Evolutionary conservation across 2,888 invertebrate species (phyloP), one percentile per base, ranked within the genome.

Genomic region (Suillia variegata): DNA sequence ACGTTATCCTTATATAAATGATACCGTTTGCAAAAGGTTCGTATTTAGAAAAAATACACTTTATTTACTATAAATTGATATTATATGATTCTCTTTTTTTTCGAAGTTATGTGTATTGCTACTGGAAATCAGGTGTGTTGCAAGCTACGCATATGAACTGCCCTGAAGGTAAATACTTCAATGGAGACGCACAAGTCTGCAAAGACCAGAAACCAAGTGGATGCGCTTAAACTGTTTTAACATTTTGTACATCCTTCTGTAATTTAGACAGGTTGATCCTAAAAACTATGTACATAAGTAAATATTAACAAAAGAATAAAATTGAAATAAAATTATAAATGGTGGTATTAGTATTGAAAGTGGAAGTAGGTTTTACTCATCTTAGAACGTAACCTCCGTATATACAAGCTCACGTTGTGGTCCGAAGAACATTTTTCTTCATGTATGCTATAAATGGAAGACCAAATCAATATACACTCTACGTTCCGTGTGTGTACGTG

Each of bases 11-110:
- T 54, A 67, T 34, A 62, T 70, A 0, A 65, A 64, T 31, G 76
- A 77, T n/a, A 69, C 63, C 0, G 63, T 31, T 0, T 78, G 79
- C 57, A 68, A 60, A 1, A 69, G 57, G 77, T 78, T 58, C 58
- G 62, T 58, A 51, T 42, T 49, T 5, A 8, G 1, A 24, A 2
- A 1, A 8, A 0, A 31, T 18, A 5, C 1, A 5, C 2, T 13
- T 34, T 2, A 24, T 47, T 2, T 17, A 6, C 5, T 26, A 26
- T 10, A 13, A 20, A 12, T 26, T 21, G 1, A 20, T 15, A 1
- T 3, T 12, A 22, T 2, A 10, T 38, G 17, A n/a, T n/a, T n/a
- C n/a, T 47, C 20, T 47, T 47, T 45, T n/a, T 22, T 33, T 10
- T 59, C 62, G 0, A 56, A 77, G 78, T 22, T 78, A 67, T 49